Evolutionary conservation across 2,113 vertebrate species (phyloP).

Genomic region (Engraulis encrasicolus): DNA sequence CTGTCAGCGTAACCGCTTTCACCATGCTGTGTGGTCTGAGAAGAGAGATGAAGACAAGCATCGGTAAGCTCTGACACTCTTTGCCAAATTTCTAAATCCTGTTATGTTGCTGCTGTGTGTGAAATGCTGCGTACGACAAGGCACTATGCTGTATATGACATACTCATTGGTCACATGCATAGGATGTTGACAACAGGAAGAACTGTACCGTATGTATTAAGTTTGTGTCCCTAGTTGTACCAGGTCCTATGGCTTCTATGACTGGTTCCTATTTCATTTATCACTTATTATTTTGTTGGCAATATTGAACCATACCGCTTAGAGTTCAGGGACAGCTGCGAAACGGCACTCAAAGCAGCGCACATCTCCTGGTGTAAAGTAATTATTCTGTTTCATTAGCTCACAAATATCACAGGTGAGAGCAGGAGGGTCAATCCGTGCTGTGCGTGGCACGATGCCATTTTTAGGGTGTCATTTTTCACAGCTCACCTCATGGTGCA

Average conservation of each 20-base stretch:
- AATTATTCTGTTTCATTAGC: slow-evolving; percentile 1
- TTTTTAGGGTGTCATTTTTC: background rate
- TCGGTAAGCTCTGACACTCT: slow-evolving; percentile 69
- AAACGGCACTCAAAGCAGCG: background rate
- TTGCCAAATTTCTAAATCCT: background rate
- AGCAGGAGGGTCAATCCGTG: background rate
- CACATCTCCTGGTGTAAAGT: background rate
- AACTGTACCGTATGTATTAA: background rate
- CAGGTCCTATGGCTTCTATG: background rate
- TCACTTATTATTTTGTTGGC: background rate
- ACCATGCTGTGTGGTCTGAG: slow-evolving; percentile 82
- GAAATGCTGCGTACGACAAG: background rate
- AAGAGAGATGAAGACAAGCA: slow-evolving; percentile 78
- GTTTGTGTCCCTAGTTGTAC: background rate
- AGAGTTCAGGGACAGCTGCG: background rate
- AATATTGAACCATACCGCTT: background rate
- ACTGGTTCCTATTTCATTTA: background rate
- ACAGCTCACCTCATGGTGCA: background rate
- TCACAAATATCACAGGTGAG: background rate
- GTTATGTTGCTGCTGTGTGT: background rate
- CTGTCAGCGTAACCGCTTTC: slow-evolving; percentile 44
- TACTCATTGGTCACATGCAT: background rate
- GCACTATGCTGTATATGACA: background rate
- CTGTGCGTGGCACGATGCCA: too few relatives aligned
- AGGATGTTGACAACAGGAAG: background rate